These are phyloP conservation scores for Cancer borealis DNA, from an alignment of 2,888 invertebrate genomes.

Conservation along the genomic window DNA sequence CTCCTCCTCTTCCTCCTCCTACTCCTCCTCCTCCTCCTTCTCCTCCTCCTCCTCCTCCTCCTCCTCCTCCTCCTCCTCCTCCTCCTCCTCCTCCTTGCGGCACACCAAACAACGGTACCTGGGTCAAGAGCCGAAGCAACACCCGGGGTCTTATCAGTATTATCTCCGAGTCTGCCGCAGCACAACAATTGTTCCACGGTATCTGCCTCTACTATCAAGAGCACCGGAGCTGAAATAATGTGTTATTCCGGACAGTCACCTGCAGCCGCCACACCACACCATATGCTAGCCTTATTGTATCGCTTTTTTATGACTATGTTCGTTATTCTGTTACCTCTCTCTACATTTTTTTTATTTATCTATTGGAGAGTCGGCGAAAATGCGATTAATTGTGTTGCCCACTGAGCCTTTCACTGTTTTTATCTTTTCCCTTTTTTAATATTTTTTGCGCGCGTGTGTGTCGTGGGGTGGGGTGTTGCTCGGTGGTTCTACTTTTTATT, in stretches of 20 bases:
- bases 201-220: constrained; percentile 15
- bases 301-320: background rate
- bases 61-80: background rate
- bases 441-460: background rate
- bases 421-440: background rate
- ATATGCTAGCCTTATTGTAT: background rate
- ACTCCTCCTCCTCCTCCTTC: too few relatives aligned
- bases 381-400: background rate
- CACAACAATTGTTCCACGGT: constrained; percentile 16
- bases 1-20: too few relatives aligned
- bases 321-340: background rate
- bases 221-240: constrained; percentile 34
- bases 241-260: constrained; percentile 29
- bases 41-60: background rate
- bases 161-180: background rate
- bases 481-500: background rate
- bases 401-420: background rate
- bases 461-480: background rate
- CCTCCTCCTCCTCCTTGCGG: background rate
- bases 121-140: constrained; percentile 43
- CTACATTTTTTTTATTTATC: background rate
- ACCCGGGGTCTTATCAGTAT: constrained; percentile 18
- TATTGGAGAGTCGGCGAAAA: background rate
- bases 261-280: background rate
- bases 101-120: constrained; percentile 29